Base-by-base conservation (phyloP, 2,888 invertebrate genomes). In the Tipula helvola region DNA sequence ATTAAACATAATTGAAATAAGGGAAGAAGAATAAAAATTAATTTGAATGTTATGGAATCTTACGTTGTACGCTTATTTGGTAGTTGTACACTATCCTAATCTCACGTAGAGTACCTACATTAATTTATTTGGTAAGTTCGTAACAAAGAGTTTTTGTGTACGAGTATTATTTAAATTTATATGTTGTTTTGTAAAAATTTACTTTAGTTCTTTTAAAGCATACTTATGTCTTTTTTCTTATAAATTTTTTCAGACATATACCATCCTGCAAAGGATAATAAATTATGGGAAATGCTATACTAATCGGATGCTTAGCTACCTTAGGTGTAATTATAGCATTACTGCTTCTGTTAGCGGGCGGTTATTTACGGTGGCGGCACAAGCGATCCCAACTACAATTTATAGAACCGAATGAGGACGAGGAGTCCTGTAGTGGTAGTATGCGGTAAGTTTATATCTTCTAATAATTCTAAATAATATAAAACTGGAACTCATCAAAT, bases 321-420 rank as follows among this genome's bases (percentile, higher is more conserved):
- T 89, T 91, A 88, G 91, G 90, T 86, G 88, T 91, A 87, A 90
- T 91, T 87, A 90, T 91, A 88, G 89, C 90, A 52, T 90, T 91
- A 88, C 89, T 91, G 44, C 89, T 91, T 83, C 90, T 91, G 88
- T 88, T 91, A 88, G 91, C 91, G 86, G 91, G 91, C 41, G 91
- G 91, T 47, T 91, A 91, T 88, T 88, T 91, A 16, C 91, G 91
- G 91, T 91, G 91, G 91, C 89, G 91, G n/a, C 91, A 91, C 87
- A 91, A 91, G 90, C 90, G 91, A 87, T 91, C 91, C 5, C 91
- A 91, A 87, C 88, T 91, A 47, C 91, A 91, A 87, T 91, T 91
- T 88, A 91, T 91, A 88, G 91, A 91, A 87, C 91, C 91, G 39
- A 90, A 90, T 87, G 91, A 91, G 88, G 91, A 91, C 52, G 91